Percentiles rank a stretch among this genome's conserved stretches.
phyloP scores from a whole-genome alignment of 2,113 vertebrate species.

The Perca schrenkii region DNA sequence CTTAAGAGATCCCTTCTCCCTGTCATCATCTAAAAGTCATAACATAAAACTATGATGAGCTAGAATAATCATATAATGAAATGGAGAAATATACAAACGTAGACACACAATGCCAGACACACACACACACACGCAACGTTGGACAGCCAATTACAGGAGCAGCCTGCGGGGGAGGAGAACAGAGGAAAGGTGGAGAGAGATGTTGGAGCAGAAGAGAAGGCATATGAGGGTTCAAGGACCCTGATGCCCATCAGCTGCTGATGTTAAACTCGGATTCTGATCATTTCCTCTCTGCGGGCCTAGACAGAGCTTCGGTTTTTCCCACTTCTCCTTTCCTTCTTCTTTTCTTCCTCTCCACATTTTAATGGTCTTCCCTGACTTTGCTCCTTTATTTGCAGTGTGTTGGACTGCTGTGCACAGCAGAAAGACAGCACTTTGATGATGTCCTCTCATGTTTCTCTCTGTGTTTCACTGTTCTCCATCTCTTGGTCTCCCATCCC shows the following conservation, averaged over 20 bases:
- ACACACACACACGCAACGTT: slow-evolving; percentile 12
- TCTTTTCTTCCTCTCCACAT: neutral
- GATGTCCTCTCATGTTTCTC: slow-evolving; percentile 52
- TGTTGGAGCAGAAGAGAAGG: slow-evolving; percentile 36
- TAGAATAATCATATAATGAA: slow-evolving; percentile 10
- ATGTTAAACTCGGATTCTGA: slow-evolving; percentile 71
- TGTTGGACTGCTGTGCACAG: slow-evolving; percentile 60
- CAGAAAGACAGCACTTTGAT: slow-evolving; percentile 68
- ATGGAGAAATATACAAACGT: neutral
- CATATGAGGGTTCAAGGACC: slow-evolving; percentile 56
- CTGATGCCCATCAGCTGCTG: slow-evolving; percentile 60
- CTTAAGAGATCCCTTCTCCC: slow-evolving; percentile 19
- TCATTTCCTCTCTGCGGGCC: slow-evolving; percentile 66
- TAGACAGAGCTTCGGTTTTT: slow-evolving; percentile 5
- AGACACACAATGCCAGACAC: neutral
- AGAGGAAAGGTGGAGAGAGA: slow-evolving; percentile 48
- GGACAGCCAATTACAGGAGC: slow-evolving; percentile 63
- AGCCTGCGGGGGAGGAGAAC: slow-evolving; percentile 50
- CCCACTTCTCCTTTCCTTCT: neutral
- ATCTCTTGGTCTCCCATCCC: slow-evolving; percentile 20
- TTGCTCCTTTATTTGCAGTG: slow-evolving; percentile 18
- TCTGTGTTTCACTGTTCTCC: slow-evolving; percentile 30
- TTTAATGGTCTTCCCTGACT: slow-evolving; percentile 58
- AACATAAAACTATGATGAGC: slow-evolving; percentile 32
- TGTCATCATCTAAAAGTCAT: slow-evolving; percentile 41